Percentiles rank a stretch among this genome's conserved stretches.
Evolutionary conservation across 2,888 invertebrate genomes (phyloP).

Genomic region (Scaptodrosophila latifasciaeformis): DNA sequence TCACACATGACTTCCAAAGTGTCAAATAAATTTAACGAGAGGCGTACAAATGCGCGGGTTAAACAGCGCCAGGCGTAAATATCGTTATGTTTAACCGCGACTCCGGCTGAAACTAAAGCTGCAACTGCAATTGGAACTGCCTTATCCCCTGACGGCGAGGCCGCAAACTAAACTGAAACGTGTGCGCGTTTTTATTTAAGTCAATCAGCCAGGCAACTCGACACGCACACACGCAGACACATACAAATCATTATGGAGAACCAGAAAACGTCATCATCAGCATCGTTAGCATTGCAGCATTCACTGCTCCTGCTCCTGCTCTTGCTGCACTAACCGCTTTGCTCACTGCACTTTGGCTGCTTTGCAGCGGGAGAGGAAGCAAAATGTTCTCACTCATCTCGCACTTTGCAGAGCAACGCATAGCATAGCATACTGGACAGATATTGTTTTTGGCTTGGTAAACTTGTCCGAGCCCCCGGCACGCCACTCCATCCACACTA

Average conservation of each 20-base stretch:
- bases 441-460: slow-evolving; percentile 1
- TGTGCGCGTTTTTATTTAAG: slow-evolving; percentile 67
- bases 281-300: slow-evolving; percentile 22
- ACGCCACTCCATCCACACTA: too few species aligned
- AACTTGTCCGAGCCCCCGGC: too few species aligned
- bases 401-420: neutral
- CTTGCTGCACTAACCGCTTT: too few species aligned
- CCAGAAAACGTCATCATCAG: slow-evolving; percentile 3
- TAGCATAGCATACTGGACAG: neutral
- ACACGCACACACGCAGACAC: slow-evolving; percentile 11
- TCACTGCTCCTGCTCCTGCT: too few species aligned
- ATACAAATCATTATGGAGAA: neutral
- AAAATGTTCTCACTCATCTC: too few species aligned
- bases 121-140: slow-evolving; percentile 17
- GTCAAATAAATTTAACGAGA: slow-evolving; percentile 65
- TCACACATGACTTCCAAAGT: slow-evolving; percentile 68
- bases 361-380: slow-evolving; percentile 44
- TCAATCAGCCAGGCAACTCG: slow-evolving; percentile 50
- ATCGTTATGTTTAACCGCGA: slow-evolving; percentile 38
- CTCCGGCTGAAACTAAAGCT: neutral
- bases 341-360: slow-evolving; percentile 56
- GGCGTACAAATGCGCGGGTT: slow-evolving; percentile 12
- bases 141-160: slow-evolving; percentile 60
- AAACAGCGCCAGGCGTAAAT: too few species aligned
- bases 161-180: slow-evolving; percentile 65